Evolutionary conservation across 2,797 vertebrate species (phyloP).

Genomic region (Acipenser oxyrinchus): DNA sequence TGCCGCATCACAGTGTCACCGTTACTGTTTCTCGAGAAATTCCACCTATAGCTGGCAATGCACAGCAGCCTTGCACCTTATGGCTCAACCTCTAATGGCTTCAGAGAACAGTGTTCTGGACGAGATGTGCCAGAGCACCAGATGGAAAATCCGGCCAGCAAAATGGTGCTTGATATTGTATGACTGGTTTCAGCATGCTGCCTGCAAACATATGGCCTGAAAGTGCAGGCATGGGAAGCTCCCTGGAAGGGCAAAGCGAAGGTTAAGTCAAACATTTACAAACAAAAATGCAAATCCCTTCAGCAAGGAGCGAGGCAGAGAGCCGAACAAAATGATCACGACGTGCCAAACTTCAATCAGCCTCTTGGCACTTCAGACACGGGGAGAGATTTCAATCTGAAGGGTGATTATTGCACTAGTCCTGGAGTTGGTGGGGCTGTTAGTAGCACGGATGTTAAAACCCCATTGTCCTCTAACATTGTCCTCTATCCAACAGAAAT

Average conservation of each 20-base stretch:
- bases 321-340: not conserved
- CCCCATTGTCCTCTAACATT: constrained; percentile 2
- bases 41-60: not conserved
- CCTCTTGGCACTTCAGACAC: not conserved
- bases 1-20: constrained; percentile 6
- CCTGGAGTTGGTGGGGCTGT: not conserved
- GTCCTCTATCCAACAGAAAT: constrained; percentile 1
- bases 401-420: constrained; percentile 2
- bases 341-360: not conserved
- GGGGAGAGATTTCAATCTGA: constrained; percentile 10
- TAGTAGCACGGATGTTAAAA: not conserved
- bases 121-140: not conserved
- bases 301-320: constrained; percentile 21
- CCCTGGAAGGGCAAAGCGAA: not conserved
- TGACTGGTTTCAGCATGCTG: constrained; percentile 5
- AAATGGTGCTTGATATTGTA: not conserved
- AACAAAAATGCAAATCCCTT: constrained; percentile 19
- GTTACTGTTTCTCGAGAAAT: not conserved
- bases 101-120: no score
- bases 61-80: not conserved
- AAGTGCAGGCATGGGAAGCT: not conserved
- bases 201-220: not conserved
- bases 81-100: no score
- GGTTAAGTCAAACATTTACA: constrained; percentile 7
- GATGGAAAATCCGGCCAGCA: not conserved